These are phyloP conservation scores for Peribatodes rhomboidaria DNA, from an alignment of 2,888 invertebrate genomes.

Conservation along the genomic window DNA sequence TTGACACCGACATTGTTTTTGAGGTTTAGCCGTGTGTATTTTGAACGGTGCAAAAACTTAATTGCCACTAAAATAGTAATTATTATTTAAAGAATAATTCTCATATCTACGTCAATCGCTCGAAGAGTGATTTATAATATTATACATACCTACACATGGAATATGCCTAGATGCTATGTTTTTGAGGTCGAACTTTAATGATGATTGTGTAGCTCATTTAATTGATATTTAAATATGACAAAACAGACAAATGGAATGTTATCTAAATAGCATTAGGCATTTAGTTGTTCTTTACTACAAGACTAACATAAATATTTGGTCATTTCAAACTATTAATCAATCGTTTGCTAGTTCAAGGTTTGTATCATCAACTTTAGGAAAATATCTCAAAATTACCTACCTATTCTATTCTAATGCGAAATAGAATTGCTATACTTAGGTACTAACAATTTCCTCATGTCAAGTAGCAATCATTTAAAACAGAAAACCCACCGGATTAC, in stretches of 20 bases:
- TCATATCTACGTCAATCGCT: constrained; percentile 53
- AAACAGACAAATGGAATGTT: constrained; percentile 8
- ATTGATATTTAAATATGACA: constrained; percentile 3
- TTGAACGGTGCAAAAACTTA: constrained; percentile 29
- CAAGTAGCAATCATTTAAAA: constrained; percentile 38
- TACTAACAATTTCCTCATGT: constrained; percentile 54
- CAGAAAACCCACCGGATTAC: constrained; percentile 72
- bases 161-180: background rate
- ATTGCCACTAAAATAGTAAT: constrained; percentile 30
- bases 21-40: constrained; percentile 24
- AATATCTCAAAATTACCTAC: constrained; percentile 3
- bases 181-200: constrained; percentile 52
- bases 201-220: constrained; percentile 30
- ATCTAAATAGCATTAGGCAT: constrained; percentile 3
- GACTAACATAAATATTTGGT: background rate
- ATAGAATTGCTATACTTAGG: too few species aligned
- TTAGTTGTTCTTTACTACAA: background rate
- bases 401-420: background rate
- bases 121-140: constrained; percentile 48
- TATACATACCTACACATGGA: background rate
- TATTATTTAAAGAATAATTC: constrained; percentile 39
- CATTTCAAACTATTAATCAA: constrained; percentile 2
- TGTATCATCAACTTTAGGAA: constrained; percentile 11
- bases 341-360: background rate
- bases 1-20: constrained; percentile 25